Evolutionary conservation across 2,797 vertebrate species (phyloP).

Genomic region (Petrocephalus schoutedeni): DNA sequence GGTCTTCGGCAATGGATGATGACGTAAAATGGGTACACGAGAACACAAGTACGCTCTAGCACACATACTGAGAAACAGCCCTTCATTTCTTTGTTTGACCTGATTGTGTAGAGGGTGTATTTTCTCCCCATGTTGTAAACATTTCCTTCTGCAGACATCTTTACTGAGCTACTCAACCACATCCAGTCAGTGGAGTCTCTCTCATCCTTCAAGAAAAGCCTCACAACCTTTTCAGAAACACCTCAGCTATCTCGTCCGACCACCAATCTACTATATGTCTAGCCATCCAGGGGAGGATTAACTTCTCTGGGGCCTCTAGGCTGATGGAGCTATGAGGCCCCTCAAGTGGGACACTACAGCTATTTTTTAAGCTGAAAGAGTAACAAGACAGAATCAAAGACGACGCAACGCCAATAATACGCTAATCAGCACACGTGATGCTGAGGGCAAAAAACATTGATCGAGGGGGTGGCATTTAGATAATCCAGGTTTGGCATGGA

Average conservation of each 20-base stretch:
- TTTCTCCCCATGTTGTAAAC: neutral
- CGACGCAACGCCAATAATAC: neutral
- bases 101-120: neutral
- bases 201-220: neutral
- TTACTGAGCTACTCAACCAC: neutral
- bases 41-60: neutral
- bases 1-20: neutral
- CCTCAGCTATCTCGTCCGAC: neutral
- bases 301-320: neutral
- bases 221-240: neutral
- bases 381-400: neutral
- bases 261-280: neutral
- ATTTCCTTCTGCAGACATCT: neutral
- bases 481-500: neutral
- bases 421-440: neutral
- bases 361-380: neutral
- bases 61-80: neutral
- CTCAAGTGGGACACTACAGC: neutral
- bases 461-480: neutral
- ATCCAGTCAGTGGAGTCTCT: neutral
- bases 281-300: neutral
- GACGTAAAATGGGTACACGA: neutral
- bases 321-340: neutral
- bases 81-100: neutral
- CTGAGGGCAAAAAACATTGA: neutral